Conservation (phyloP, 2,113 vertebrate species). For the Epinephelus cyanopodus region DNA sequence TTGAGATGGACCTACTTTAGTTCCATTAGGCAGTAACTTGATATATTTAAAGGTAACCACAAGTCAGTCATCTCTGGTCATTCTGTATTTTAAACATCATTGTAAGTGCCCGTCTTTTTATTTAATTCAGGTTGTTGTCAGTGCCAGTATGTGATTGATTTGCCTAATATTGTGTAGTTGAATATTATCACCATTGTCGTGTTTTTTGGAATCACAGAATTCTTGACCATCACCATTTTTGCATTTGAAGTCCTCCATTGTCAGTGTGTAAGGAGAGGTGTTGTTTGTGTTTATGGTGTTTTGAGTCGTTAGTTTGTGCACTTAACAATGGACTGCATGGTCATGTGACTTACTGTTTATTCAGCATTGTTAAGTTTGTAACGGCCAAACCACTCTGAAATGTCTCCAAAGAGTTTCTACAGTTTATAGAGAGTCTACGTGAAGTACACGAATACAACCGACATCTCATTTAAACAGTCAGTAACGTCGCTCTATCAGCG, state of each 20-base stretch:
- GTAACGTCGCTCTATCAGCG: neutral
- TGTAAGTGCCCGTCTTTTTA: conserved; percentile 23
- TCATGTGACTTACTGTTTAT: conserved; percentile 24
- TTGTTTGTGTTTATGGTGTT: neutral
- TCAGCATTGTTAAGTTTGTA: neutral
- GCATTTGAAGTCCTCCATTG: conserved; percentile 3
- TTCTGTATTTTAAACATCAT: conserved; percentile 13
- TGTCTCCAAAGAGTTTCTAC: conserved; percentile 42
- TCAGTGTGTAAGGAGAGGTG: neutral
- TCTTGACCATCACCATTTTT: conserved; percentile 53
- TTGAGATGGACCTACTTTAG: neutral
- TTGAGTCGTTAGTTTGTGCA: neutral
- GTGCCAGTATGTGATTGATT: conserved; percentile 35
- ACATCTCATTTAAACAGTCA: neutral
- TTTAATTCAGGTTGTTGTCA: conserved; percentile 8
- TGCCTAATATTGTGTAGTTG: conserved; percentile 7
- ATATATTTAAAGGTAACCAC: neutral
- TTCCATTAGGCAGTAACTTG: neutral
- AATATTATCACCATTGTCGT: neutral
- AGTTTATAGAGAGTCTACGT: neutral
- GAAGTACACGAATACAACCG: neutral
- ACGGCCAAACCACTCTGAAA: conserved; percentile 14
- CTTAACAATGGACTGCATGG: neutral
- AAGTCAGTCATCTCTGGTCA: neutral
- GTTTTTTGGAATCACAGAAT: conserved; percentile 77